Conservation (phyloP, 2,113 vertebrate species). For the Nothobranchius kuhntae region DNA sequence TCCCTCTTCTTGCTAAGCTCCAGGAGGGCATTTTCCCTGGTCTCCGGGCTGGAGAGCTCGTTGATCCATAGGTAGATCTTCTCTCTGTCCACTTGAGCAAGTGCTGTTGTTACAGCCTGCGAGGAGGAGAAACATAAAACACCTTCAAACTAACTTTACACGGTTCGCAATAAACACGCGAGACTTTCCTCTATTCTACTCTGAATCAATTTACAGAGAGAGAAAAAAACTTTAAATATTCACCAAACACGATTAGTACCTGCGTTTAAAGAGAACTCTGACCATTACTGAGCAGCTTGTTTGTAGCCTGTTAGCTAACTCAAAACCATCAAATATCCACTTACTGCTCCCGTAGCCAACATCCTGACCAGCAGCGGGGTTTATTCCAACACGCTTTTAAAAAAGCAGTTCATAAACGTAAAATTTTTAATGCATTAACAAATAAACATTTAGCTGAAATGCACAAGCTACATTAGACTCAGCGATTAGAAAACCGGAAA, state of each 20-base stretch:
- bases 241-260: background rate
- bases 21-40: slow-evolving; percentile 90
- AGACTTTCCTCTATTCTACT: too few species aligned
- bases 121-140: background rate
- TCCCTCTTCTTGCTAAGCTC: slow-evolving; percentile 95
- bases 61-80: slow-evolving; percentile 99
- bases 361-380: background rate
- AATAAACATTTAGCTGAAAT: too few species aligned
- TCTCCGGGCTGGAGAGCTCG: slow-evolving; percentile 92
- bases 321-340: background rate
- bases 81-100: slow-evolving; percentile 94
- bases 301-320: background rate
- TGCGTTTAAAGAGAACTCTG: background rate
- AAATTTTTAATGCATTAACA: too few species aligned
- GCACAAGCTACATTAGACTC: too few species aligned
- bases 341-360: slow-evolving; percentile 41
- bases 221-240: too few species aligned
- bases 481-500: too few species aligned
- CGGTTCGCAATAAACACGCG: too few species aligned
- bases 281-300: background rate
- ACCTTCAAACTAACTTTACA: background rate
- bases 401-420: too few species aligned
- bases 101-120: slow-evolving; percentile 88
- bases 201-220: too few species aligned
- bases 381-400: too few species aligned